Conservation (phyloP, 2,797 vertebrate species). For the Crenichthys baileyi region DNA sequence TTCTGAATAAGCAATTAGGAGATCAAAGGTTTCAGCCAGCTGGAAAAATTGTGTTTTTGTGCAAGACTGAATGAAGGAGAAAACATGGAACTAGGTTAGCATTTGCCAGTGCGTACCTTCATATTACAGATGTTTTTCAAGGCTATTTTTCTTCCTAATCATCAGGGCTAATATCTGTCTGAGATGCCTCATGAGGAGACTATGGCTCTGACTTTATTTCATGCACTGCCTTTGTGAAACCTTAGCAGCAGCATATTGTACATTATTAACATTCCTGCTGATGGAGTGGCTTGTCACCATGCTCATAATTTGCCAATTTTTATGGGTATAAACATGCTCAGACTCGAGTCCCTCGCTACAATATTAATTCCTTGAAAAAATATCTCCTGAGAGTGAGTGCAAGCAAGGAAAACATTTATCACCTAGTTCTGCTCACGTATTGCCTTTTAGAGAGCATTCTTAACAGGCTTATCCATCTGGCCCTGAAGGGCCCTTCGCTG, state of each 20-base stretch:
- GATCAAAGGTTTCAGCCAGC: conserved; percentile 40
- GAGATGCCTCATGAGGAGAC: conserved; percentile 35
- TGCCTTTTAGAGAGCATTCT: conserved; percentile 72
- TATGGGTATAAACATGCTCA: conserved; percentile 73
- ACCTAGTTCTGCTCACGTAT: conserved; percentile 66
- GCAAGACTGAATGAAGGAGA: conserved; percentile 10
- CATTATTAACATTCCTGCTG: conserved; percentile 76
- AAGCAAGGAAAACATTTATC: conserved; percentile 72
- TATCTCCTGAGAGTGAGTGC: conserved; percentile 61
- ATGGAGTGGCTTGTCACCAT: conserved; percentile 77
- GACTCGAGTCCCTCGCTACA: conserved; percentile 59
- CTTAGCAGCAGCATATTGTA: conserved; percentile 66
- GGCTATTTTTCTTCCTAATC: conserved; percentile 21
- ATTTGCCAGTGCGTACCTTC: conserved; percentile 14
- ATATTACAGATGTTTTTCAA: conserved; percentile 18
- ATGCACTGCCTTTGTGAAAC: conserved; percentile 61
- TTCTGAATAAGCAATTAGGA: conserved; percentile 43
- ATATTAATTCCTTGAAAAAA: conserved; percentile 80
- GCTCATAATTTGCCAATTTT: conserved; percentile 82
- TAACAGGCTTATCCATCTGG: conserved; percentile 74
- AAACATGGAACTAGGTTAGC: background rate
- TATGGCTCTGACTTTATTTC: conserved; percentile 59
- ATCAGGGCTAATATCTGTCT: conserved; percentile 33
- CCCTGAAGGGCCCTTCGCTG: conserved; percentile 70
- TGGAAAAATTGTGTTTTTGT: conserved; percentile 13